phyloP scores from a whole-genome alignment of 2,113 vertebrate species.

The Leptocoma aspasia region DNA sequence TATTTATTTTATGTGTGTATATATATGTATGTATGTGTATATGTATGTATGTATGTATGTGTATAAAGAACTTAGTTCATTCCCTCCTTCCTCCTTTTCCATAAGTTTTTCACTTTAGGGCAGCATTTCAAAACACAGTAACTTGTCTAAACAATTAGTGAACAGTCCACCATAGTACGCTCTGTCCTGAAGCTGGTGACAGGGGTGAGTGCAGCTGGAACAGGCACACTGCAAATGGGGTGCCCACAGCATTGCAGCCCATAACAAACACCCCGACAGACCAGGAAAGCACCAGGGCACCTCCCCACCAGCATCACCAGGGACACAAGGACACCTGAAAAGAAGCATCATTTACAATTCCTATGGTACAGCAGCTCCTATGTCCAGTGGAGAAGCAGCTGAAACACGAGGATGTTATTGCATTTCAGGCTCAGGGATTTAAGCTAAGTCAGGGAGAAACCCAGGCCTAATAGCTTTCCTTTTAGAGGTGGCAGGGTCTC shows the following conservation, averaged over 20 bases:
- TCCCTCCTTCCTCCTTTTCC: background rate
- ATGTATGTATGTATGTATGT: background rate
- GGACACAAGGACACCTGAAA: background rate
- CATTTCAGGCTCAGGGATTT: background rate
- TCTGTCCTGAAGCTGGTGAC: background rate
- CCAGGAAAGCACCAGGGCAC: background rate
- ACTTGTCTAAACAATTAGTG: too few species aligned
- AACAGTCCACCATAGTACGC: fast-evolving
- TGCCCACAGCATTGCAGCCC: background rate
- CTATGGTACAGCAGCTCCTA: background rate
- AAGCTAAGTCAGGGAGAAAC: background rate
- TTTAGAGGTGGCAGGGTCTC: background rate
- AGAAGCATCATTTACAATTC: background rate
- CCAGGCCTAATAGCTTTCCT: background rate
- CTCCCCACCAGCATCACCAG: background rate
- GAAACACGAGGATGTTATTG: background rate
- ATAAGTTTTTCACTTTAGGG: background rate
- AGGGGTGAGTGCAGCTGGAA: background rate
- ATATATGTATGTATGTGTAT: background rate
- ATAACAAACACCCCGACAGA: background rate
- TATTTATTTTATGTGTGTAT: background rate
- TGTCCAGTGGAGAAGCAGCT: background rate
- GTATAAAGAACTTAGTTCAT: background rate
- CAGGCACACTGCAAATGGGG: background rate
- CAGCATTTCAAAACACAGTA: background rate